Conservation (phyloP, 2,888 invertebrate species). For the Himalopsyche anomala region DNA sequence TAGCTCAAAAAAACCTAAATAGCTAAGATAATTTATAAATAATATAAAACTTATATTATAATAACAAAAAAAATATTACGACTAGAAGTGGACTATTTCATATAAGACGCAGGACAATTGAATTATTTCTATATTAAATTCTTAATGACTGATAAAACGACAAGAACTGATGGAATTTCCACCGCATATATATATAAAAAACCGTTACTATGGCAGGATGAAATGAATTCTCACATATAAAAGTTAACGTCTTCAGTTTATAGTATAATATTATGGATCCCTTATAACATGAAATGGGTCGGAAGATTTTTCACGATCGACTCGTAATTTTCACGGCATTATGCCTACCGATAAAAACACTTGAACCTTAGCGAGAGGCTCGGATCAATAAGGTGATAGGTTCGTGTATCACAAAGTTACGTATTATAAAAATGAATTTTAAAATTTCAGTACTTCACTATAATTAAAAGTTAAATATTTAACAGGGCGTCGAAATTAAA, state of each 20-base stretch:
- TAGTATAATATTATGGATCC: slow-evolving; percentile 41
- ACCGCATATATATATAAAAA: slow-evolving; percentile 11
- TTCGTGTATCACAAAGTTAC: background rate
- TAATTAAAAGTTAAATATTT: too few species aligned
- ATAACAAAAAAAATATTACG: too few species aligned
- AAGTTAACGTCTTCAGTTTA: slow-evolving; percentile 39
- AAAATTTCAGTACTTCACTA: background rate
- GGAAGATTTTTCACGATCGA: slow-evolving; percentile 43
- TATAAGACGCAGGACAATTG: too few species aligned
- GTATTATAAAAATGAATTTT: background rate
- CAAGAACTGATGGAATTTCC: background rate
- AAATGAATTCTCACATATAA: slow-evolving; percentile 31
- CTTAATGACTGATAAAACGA: background rate
- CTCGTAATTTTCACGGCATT: slow-evolving; percentile 31
- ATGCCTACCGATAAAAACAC: slow-evolving; percentile 23
- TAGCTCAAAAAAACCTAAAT: too few species aligned
- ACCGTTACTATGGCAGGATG: background rate
- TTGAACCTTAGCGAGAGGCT: background rate
- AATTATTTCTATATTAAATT: too few species aligned
- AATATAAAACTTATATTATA: too few species aligned
- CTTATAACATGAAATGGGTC: slow-evolving; percentile 23
- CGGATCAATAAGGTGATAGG: slow-evolving; percentile 3
- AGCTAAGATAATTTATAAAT: too few species aligned
- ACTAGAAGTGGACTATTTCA: too few species aligned
- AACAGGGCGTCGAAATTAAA: too few species aligned